Conservation (phyloP, 1,140 invertebrate species). For the Saxidomus purpurata region DNA sequence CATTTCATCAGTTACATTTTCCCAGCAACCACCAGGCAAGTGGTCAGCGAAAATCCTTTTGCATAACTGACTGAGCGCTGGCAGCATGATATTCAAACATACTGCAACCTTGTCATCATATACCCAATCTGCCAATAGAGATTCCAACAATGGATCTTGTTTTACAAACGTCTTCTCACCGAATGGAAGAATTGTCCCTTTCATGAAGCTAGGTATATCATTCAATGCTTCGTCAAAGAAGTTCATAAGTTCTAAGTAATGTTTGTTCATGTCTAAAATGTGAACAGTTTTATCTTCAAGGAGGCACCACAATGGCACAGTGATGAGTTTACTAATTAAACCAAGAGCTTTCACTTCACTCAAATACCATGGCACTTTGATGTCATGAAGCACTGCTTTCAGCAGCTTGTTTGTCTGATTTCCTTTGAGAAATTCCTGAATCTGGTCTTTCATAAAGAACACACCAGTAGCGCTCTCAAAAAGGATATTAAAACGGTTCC, state of each 20-base stretch:
- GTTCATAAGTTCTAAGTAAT: constrained; percentile 21
- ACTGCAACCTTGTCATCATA: constrained; percentile 41
- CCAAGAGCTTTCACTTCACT: constrained; percentile 56
- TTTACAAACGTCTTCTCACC: background rate
- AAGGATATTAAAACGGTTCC: background rate
- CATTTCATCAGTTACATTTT: background rate
- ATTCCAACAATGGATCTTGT: background rate
- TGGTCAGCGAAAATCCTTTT: constrained; percentile 35
- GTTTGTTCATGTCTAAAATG: constrained; percentile 54
- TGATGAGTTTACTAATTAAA: constrained; percentile 51
- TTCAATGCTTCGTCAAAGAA: constrained; percentile 7
- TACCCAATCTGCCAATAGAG: background rate
- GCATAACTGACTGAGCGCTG: background rate
- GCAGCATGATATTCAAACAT: constrained; percentile 24
- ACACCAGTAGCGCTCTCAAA: background rate
- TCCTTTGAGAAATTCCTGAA: background rate
- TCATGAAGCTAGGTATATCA: constrained; percentile 22
- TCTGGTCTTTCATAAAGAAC: constrained; percentile 12
- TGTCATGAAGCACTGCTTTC: constrained; percentile 23
- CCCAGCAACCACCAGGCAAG: constrained; percentile 54
- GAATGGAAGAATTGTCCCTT: background rate
- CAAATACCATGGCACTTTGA: constrained; percentile 37
- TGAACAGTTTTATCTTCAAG: constrained; percentile 53
- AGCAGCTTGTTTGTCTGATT: constrained; percentile 29
- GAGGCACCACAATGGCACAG: constrained; percentile 60